Percentiles rank a stretch among this genome's conserved stretches.
Conservation (phyloP, 2,888 invertebrate genomes). For the Lepidochrysops patricia region DNA sequence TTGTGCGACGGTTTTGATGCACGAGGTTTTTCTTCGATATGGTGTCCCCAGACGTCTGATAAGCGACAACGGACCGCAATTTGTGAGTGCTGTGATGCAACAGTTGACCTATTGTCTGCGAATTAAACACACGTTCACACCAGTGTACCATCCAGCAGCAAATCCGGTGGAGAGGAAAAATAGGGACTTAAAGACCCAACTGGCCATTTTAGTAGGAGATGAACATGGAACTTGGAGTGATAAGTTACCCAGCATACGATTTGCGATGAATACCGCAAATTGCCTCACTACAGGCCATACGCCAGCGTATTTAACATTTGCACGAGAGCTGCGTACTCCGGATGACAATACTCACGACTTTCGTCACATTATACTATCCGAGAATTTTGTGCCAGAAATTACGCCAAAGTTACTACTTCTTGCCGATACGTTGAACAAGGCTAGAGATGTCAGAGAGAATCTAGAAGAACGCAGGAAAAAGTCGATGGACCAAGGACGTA, state of each 20-base stretch:
- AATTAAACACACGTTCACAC: too few relatives aligned
- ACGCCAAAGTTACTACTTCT: too few relatives aligned
- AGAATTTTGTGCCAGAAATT: constrained; percentile 30
- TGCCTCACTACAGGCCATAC: constrained; percentile 17
- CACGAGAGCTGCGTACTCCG: constrained; percentile 24
- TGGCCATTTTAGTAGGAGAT: constrained; percentile 18
- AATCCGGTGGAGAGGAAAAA: constrained; percentile 25
- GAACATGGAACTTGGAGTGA: constrained; percentile 32
- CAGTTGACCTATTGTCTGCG: too few relatives aligned
- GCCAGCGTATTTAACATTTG: constrained; percentile 29
- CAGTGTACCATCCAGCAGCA: constrained; percentile 22
- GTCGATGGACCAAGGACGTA: too few relatives aligned
- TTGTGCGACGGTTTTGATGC: constrained; percentile 29
- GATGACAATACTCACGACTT: constrained; percentile 20
- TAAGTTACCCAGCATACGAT: constrained; percentile 35
- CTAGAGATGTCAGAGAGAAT: too few relatives aligned
- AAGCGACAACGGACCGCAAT: constrained; percentile 25
- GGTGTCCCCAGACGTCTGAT: constrained; percentile 20
- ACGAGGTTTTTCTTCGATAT: constrained; percentile 29
- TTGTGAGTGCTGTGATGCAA: constrained; percentile 24
- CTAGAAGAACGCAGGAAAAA: too few relatives aligned
- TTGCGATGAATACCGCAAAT: constrained; percentile 38
- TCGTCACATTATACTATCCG: constrained; percentile 18
- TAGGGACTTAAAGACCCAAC: constrained; percentile 25
- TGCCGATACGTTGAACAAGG: too few relatives aligned